A percentile compares a stretch with the other conserved stretches of the same genome.
Conservation (phyloP, 2,797 vertebrate species). For the Corythornis leucogaster region DNA sequence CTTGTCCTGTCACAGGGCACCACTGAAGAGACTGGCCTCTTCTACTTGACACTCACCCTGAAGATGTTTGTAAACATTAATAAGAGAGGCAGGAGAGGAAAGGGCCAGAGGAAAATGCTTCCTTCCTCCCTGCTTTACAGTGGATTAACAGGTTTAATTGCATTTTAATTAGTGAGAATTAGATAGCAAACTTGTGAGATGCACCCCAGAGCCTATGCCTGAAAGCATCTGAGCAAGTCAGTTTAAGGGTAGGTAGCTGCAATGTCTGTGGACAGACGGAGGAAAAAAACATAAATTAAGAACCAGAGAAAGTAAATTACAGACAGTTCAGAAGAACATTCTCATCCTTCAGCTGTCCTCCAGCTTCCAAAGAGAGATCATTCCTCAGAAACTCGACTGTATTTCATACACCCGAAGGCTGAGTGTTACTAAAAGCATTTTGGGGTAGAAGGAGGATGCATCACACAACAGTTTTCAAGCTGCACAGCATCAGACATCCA, state of each 20-base stretch:
- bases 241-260: neutral
- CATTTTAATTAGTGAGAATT: neutral
- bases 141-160: conserved; percentile 48
- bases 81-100: neutral
- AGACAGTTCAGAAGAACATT: neutral
- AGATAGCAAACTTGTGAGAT: neutral
- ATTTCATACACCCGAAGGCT: neutral
- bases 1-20: no score
- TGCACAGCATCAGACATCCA: neutral
- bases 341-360: neutral
- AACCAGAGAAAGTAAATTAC: neutral
- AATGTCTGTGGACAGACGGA: neutral
- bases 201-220: neutral
- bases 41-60: no score
- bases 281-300: neutral
- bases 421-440: neutral
- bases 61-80: no score
- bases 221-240: neutral
- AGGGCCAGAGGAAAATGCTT: neutral
- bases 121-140: neutral
- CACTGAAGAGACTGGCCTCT: no score
- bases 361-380: neutral
- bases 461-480: neutral
- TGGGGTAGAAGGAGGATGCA: neutral
- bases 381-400: neutral